phyloP scores from a whole-genome alignment of 1,140 invertebrate species.

The Brachionus rotundiformis region DNA sequence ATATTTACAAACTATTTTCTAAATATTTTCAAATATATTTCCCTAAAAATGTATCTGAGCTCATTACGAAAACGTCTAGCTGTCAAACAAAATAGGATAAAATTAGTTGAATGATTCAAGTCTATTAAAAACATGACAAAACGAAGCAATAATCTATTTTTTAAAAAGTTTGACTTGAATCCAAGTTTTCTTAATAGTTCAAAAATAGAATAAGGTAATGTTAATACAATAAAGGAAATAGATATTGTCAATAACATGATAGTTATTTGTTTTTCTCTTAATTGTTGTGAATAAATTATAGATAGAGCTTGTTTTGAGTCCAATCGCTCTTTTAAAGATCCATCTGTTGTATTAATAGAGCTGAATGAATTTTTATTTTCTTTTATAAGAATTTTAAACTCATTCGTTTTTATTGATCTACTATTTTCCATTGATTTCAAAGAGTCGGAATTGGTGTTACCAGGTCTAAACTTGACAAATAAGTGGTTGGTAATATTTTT shows the following conservation, averaged over 20 bases:
- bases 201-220: conserved; percentile 34
- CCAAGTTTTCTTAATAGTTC: conserved; percentile 19
- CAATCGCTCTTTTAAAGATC: neutral
- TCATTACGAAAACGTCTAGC: conserved; percentile 22
- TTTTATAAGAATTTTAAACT: neutral
- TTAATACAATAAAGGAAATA: conserved; percentile 37
- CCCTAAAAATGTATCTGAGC: neutral
- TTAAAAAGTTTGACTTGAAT: conserved; percentile 3
- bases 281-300: neutral
- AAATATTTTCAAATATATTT: neutral
- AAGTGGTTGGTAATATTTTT: conserved; percentile 3
- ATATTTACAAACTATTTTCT: neutral
- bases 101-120: conserved; percentile 50
- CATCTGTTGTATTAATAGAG: neutral
- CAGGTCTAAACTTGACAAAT: neutral
- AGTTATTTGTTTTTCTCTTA: conserved; percentile 42
- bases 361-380: neutral
- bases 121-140: conserved; percentile 38
- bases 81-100: conserved; percentile 39
- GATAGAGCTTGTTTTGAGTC: neutral
- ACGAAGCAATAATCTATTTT: conserved; percentile 7
- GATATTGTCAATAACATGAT: conserved; percentile 39
- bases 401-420: neutral
- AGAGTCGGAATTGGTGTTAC: neutral
- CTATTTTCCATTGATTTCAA: neutral